Base-by-base conservation (phyloP, 2,888 invertebrate species). In the Pharmacophagus antenor region DNA sequence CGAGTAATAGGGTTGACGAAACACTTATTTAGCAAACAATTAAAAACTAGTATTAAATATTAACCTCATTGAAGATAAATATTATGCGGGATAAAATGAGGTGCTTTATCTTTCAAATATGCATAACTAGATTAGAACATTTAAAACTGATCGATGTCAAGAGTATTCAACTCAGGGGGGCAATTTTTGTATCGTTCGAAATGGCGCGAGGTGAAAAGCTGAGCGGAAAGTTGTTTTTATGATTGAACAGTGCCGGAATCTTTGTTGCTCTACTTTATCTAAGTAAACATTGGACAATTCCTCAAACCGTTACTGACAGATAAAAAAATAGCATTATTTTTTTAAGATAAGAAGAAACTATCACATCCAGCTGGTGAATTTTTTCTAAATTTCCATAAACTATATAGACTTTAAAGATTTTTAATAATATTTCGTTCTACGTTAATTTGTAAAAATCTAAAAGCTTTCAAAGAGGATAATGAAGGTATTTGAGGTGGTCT, bases 81-180 rank as follows among this genome's bases (percentile, higher is more conserved):
- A n/a, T 8, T 21, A 50, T 56, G 47, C 41, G 56, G 47, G 55
- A 47, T 55, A 46, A 46, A 31, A 20, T 31, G 31, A 55, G n/a
- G 27, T n/a, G 3, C 0, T 15, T 31, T 20, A 31, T 31, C 20
- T n/a, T 31, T n/a, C 4, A 31, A 25, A 12, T n/a, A 18, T 42
- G 18, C 31, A 27, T 17, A 12, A 21, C 7, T 3, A 27, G 15
- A 8, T 46, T 21, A n/a, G 5, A 47, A 21, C 31, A 20, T 15
- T 31, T 20, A 22, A 44, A 44, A 31, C 27, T 21, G 25, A 46
- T 46, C 20, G 15, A 50, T 21, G 49, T 7, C 25, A 56, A 50
- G 49, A 53, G 17, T 53, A 25, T 42, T 20, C 15, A 2, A 23
- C 23, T 8, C 23, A 20, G 37, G 17, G 15, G 31, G 23, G 20